phyloP scores from a whole-genome alignment of 2,888 invertebrate genomes.

The Podotricha telesiphe region DNA sequence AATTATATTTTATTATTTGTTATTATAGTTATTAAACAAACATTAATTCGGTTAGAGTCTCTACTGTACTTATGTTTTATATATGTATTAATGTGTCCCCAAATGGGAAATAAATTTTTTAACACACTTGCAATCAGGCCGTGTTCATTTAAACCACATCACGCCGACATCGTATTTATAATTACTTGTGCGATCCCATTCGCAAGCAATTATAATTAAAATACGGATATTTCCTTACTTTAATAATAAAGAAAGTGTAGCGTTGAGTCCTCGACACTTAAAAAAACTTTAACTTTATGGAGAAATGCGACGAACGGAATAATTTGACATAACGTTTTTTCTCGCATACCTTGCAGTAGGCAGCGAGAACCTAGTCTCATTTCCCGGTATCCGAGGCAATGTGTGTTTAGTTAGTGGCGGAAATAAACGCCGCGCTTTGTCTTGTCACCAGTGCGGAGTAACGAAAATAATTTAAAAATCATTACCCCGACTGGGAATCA shows the following conservation, averaged over 20 bases:
- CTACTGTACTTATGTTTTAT: not conserved
- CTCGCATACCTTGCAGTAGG: too few relatives aligned
- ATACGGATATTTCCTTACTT: not conserved
- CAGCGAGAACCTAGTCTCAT: too few relatives aligned
- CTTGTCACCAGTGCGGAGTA: too few relatives aligned
- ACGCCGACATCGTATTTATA: not conserved
- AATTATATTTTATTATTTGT: too few relatives aligned
- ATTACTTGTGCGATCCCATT: constrained; percentile 2
- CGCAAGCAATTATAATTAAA: constrained; percentile 9
- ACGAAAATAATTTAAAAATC: too few relatives aligned
- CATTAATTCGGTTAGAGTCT: too few relatives aligned
- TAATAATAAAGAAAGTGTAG: not conserved
- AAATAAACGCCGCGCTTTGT: too few relatives aligned
- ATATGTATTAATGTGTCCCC: not conserved
- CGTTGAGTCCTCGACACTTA: not conserved
- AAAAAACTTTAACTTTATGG: not conserved
- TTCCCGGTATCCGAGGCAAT: too few relatives aligned
- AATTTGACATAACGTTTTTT: not conserved
- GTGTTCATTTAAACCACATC: not conserved
- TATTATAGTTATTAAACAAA: too few relatives aligned
- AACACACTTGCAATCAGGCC: not conserved
- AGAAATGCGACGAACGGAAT: not conserved
- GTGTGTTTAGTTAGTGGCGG: too few relatives aligned
- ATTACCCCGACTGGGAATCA: too few relatives aligned
- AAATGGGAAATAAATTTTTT: not conserved